Conservation (phyloP, 2,888 invertebrate genomes). For the Tholera decimalis region DNA sequence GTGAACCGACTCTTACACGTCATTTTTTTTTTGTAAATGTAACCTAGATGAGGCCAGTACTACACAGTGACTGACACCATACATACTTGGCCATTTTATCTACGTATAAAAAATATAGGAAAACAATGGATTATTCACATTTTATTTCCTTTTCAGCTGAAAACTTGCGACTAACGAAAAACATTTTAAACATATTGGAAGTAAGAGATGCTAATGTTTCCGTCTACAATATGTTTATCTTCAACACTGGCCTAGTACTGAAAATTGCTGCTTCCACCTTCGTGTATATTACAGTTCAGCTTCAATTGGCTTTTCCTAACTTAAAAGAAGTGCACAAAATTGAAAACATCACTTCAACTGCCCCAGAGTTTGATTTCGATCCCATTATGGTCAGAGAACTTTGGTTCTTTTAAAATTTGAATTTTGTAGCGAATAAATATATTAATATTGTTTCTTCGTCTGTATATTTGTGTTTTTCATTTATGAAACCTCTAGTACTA, state of each 20-base stretch:
- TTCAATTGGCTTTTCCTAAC: slow-evolving; percentile 75
- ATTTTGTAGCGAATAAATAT: neutral
- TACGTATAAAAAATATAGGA: neutral
- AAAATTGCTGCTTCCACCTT: slow-evolving; percentile 75
- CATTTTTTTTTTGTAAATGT: too few relatives aligned
- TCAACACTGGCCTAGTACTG: slow-evolving; percentile 71
- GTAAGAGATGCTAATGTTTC: slow-evolving; percentile 67
- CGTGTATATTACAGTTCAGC: slow-evolving; percentile 80
- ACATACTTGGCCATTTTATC: too few relatives aligned
- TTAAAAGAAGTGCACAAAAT: slow-evolving; percentile 50
- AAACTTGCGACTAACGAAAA: slow-evolving; percentile 71
- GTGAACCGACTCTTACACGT: too few relatives aligned
- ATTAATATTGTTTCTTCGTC: neutral
- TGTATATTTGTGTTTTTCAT: neutral
- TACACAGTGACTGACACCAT: too few relatives aligned
- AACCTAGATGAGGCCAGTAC: too few relatives aligned
- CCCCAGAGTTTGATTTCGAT: slow-evolving; percentile 36
- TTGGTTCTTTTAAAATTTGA: slow-evolving; percentile 44
- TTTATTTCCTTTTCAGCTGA: slow-evolving; percentile 70
- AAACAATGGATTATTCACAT: neutral
- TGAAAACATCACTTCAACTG: slow-evolving; percentile 38
- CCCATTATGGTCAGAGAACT: slow-evolving; percentile 44
- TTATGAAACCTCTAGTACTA: neutral
- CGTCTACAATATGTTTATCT: slow-evolving; percentile 71
- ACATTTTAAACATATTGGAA: slow-evolving; percentile 69